These are phyloP conservation scores for Melanerpes aurifrons DNA, from an alignment of 2,113 vertebrate genomes.

Conservation along the genomic window DNA sequence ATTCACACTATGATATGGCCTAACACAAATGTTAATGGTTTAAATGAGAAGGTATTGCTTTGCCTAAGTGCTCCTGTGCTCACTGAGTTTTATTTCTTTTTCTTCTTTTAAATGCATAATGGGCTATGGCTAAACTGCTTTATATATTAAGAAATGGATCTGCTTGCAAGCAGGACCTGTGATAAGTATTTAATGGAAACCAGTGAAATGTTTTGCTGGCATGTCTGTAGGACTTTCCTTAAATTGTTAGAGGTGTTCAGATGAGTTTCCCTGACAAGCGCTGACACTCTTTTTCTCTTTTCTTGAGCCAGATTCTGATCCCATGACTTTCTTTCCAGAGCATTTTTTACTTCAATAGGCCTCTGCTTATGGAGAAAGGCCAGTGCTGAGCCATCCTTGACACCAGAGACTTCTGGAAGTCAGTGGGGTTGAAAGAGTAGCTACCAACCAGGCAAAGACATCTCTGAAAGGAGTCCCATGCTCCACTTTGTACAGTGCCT, in stretches of 20 bases:
- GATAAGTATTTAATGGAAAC: conserved; percentile 54
- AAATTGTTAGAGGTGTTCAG: conserved; percentile 54
- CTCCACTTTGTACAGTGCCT: background rate
- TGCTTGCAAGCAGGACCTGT: conserved; percentile 26
- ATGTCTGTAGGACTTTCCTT: conserved; percentile 2
- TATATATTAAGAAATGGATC: conserved; percentile 32
- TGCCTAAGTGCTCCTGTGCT: background rate
- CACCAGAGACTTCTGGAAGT: background rate
- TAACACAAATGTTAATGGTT: conserved; percentile 39
- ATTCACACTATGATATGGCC: background rate
- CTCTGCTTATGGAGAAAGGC: background rate
- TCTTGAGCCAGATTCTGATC: conserved; percentile 31
- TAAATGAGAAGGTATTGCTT: conserved; percentile 12
- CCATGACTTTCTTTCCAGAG: background rate
- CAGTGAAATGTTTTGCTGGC: conserved; percentile 19
- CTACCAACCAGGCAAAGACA: background rate
- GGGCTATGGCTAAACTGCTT: conserved; percentile 7
- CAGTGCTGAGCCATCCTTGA: background rate
- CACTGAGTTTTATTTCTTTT: background rate
- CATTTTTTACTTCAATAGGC: background rate
- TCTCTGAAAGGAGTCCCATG: background rate
- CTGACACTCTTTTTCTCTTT: conserved; percentile 33
- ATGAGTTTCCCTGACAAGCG: conserved; percentile 43
- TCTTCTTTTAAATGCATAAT: background rate
- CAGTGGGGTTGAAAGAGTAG: background rate